phyloP scores from a whole-genome alignment of 1,140 invertebrate species.

The Drosophila kepulauana region DNA sequence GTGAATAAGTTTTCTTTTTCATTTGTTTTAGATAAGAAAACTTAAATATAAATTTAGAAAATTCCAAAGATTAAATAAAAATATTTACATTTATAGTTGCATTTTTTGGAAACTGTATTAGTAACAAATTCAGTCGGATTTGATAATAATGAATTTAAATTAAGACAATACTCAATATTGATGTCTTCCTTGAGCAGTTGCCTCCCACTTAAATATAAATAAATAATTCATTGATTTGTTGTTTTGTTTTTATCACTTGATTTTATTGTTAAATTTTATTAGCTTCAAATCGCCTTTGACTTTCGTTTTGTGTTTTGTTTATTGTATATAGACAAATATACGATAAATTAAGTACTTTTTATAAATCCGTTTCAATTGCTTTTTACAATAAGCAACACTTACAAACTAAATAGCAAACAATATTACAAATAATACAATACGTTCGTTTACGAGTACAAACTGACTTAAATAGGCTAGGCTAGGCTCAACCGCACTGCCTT shows the following conservation, averaged over 20 bases:
- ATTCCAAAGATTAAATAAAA: too few relatives aligned
- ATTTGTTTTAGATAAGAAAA: too few relatives aligned
- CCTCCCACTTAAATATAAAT: not conserved
- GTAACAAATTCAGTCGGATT: too few relatives aligned
- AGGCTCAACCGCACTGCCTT: slow-evolving; percentile 25
- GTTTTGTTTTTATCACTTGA: slow-evolving; percentile 76
- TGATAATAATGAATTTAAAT: too few relatives aligned
- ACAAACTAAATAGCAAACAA: slow-evolving; percentile 74
- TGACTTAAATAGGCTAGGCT: slow-evolving; percentile 72
- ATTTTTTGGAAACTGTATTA: too few relatives aligned
- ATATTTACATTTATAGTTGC: too few relatives aligned
- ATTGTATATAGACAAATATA: slow-evolving; percentile 57
- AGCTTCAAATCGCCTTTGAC: slow-evolving; percentile 65
- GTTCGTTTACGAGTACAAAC: slow-evolving; percentile 71
- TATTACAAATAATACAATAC: slow-evolving; percentile 80
- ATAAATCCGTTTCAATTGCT: slow-evolving; percentile 77
- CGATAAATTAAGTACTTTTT: slow-evolving; percentile 83
- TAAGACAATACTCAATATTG: too few relatives aligned
- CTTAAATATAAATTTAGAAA: too few relatives aligned
- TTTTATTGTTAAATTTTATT: slow-evolving; percentile 64
- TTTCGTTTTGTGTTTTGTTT: slow-evolving; percentile 43
- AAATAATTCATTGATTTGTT: slow-evolving; percentile 23
- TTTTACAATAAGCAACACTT: slow-evolving; percentile 68
- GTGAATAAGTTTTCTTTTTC: too few relatives aligned
- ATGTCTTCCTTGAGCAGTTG: not conserved